Conservation (phyloP, 1,140 invertebrate genomes). For the Zaprionus vittiger region DNA sequence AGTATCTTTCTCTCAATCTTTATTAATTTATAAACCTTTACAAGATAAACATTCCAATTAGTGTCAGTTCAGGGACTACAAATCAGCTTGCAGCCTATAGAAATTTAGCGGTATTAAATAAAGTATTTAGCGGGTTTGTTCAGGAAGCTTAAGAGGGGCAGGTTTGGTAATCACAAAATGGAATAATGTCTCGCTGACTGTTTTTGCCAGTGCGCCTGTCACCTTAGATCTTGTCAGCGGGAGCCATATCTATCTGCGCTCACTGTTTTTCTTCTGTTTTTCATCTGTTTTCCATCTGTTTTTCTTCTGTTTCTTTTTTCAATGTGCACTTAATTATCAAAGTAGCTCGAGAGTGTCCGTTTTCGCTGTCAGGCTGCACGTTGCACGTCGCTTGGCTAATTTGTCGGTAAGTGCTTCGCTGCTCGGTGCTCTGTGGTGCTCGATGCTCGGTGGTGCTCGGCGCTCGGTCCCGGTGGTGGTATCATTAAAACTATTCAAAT, state of each 20-base stretch:
- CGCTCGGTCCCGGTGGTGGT: not conserved
- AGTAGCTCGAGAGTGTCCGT: conserved; percentile 7
- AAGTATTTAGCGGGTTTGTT: not conserved
- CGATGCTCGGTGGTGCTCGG: not conserved
- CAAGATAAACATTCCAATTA: too few relatives aligned
- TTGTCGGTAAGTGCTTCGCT: conserved; percentile 3
- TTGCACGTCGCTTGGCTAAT: conserved; percentile 4
- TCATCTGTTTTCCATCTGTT: not conserved
- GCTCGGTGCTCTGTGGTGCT: too few relatives aligned
- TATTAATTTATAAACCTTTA: too few relatives aligned
- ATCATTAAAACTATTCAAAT: conserved; percentile 12
- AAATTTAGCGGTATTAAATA: too few relatives aligned
- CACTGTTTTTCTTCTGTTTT: not conserved
- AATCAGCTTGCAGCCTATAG: too few relatives aligned
- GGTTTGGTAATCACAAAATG: not conserved
- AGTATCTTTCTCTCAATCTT: too few relatives aligned
- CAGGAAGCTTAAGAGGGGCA: not conserved
- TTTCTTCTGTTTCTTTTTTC: not conserved
- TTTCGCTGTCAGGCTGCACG: conserved; percentile 4
- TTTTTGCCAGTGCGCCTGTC: conserved; percentile 2
- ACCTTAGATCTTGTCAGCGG: conserved; percentile 8
- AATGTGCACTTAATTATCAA: conserved; percentile 7
- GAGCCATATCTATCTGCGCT: conserved; percentile 2
- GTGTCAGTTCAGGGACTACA: too few relatives aligned
- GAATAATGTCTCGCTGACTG: not conserved